A percentile compares a stretch with the other conserved stretches of the same genome.
Conservation (phyloP, 1,140 invertebrate species). For the Drosophila kanapiae region DNA sequence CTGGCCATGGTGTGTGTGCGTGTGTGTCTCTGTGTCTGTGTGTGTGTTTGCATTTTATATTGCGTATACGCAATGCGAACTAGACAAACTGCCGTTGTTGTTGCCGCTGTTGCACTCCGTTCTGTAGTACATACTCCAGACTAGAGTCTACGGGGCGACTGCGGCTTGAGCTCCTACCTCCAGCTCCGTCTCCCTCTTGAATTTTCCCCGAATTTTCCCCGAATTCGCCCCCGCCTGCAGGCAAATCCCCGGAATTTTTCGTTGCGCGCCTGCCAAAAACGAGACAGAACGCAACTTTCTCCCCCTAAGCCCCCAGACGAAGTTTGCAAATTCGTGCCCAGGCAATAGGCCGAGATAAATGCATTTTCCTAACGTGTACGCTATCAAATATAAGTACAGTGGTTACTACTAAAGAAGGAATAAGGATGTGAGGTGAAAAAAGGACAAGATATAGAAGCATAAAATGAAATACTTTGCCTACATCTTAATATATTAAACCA, state of each 20-base stretch:
- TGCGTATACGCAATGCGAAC: constrained; percentile 66
- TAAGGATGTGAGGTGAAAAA: neutral
- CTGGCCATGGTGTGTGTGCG: neutral
- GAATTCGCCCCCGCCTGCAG: neutral
- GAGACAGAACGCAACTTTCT: constrained; percentile 37
- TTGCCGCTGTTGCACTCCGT: constrained; percentile 14
- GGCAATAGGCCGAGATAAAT: constrained; percentile 75
- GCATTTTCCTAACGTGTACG: constrained; percentile 74
- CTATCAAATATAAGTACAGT: constrained; percentile 64
- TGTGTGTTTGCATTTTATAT: constrained; percentile 19
- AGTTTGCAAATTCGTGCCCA: constrained; percentile 46
- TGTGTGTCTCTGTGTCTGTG: neutral
- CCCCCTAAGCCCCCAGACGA: neutral
- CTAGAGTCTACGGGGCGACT: constrained; percentile 40
- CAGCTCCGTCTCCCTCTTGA: neutral
- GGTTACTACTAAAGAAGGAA: neutral
- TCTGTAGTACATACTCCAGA: constrained; percentile 35
- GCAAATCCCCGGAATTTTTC: constrained; percentile 52
- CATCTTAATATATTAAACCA: no score
- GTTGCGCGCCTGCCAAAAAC: constrained; percentile 61
- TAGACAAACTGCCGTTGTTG: constrained; percentile 36
- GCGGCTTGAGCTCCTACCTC: constrained; percentile 46
- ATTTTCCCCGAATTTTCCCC: constrained; percentile 1
- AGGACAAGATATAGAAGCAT: no score
- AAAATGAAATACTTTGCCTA: neutral